A percentile compares a stretch with the other conserved stretches of the same genome.
Conservation (phyloP, 1,140 invertebrate species). For the Berghia stephanieae region DNA sequence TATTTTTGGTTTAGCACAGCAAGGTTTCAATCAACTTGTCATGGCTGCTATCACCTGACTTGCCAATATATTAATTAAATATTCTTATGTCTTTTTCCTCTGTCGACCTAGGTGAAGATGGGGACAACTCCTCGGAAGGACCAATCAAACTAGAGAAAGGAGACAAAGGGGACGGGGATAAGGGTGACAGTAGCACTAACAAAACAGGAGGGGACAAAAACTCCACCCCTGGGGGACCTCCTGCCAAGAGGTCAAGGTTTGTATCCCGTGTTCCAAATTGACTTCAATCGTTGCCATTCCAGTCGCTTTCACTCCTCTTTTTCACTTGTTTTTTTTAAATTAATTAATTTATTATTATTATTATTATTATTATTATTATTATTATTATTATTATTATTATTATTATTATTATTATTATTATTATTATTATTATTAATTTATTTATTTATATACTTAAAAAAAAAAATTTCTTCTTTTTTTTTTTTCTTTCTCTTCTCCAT, state of each 20-base stretch:
- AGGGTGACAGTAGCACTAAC: too few relatives aligned
- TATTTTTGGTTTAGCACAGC: too few relatives aligned
- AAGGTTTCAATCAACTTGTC: too few relatives aligned
- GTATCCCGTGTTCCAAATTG: too few relatives aligned
- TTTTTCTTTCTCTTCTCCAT: background rate
- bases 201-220: slow-evolving; percentile 32
- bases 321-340: too few relatives aligned
- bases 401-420: background rate
- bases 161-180: slow-evolving; percentile 32
- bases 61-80: too few relatives aligned
- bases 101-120: slow-evolving; percentile 29
- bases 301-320: too few relatives aligned
- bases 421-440: background rate
- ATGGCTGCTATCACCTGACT: too few relatives aligned
- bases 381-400: background rate
- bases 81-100: too few relatives aligned
- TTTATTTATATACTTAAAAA: slow-evolving; percentile 5
- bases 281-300: too few relatives aligned
- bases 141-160: slow-evolving; percentile 33
- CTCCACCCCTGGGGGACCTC: slow-evolving; percentile 33
- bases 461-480: slow-evolving; percentile 1
- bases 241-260: slow-evolving; percentile 41
- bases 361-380: background rate
- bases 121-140: slow-evolving; percentile 25
- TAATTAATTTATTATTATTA: background rate